A percentile compares a stretch with the other conserved stretches of the same genome.
Conservation (phyloP, 2,888 invertebrate genomes). For the Automeris io region DNA sequence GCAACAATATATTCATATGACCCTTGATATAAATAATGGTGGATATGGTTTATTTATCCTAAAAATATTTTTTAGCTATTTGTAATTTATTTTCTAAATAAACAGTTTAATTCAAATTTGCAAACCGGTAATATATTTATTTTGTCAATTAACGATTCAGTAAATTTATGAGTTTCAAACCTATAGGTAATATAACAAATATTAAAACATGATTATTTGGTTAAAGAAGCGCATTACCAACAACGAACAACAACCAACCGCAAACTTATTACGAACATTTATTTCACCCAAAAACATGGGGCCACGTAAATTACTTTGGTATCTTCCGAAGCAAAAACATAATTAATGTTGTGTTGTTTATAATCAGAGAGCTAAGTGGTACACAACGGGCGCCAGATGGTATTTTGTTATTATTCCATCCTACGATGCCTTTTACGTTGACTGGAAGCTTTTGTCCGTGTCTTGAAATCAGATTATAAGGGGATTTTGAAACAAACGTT, state of each 20-base stretch:
- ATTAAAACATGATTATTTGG: neutral
- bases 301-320: conserved; percentile 56
- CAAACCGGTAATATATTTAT: too few species aligned
- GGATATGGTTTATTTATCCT: too few species aligned
- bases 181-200: too few species aligned
- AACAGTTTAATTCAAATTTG: too few species aligned
- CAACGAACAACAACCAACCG: conserved; percentile 27
- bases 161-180: too few species aligned
- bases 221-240: neutral
- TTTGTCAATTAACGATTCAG: too few species aligned
- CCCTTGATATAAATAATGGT: too few species aligned
- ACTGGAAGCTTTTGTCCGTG: conserved; percentile 25
- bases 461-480: conserved; percentile 23
- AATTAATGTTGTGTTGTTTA: conserved; percentile 66
- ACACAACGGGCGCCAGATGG: conserved; percentile 40
- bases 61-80: too few species aligned
- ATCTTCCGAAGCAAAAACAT: conserved; percentile 64
- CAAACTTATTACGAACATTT: conserved; percentile 58
- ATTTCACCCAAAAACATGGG: conserved; percentile 44
- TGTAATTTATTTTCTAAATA: too few species aligned
- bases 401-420: conserved; percentile 30
- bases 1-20: too few species aligned
- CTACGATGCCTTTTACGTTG: conserved; percentile 25
- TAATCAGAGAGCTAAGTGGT: conserved; percentile 58
- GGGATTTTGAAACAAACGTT: conserved; percentile 16